phyloP scores from a whole-genome alignment of 2,888 invertebrate species.

The Cenopis cana region DNA sequence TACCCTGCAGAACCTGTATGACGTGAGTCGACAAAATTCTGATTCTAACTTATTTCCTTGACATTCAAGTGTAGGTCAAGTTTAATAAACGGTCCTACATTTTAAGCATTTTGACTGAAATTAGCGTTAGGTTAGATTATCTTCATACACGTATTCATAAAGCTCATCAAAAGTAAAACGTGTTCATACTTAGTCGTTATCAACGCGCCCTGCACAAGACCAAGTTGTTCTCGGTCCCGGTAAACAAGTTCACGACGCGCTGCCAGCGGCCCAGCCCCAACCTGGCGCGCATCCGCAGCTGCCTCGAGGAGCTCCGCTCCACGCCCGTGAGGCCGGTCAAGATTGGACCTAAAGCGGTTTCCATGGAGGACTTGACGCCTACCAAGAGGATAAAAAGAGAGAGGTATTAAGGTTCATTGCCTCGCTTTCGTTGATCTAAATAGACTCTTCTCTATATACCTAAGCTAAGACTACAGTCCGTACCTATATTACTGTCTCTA shows the following conservation, averaged over 20 bases:
- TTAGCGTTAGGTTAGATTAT: too few relatives aligned
- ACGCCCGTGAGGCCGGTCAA: slow-evolving; percentile 54
- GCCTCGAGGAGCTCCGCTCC: slow-evolving; percentile 65
- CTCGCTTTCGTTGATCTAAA: neutral
- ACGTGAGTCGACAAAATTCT: too few relatives aligned
- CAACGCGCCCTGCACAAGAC: slow-evolving; percentile 75
- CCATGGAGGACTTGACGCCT: slow-evolving; percentile 79
- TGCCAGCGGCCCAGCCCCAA: slow-evolving; percentile 58
- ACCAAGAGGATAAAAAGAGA: slow-evolving; percentile 63
- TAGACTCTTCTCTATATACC: neutral
- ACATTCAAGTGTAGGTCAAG: neutral
- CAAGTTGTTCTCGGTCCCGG: slow-evolving; percentile 72
- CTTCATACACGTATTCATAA: neutral
- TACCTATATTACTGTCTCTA: too few relatives aligned
- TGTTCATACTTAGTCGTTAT: slow-evolving; percentile 56
- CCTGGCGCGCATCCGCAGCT: slow-evolving; percentile 67
- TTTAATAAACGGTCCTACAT: too few relatives aligned
- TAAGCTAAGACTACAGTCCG: neutral
- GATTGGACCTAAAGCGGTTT: slow-evolving; percentile 69
- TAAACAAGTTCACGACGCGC: slow-evolving; percentile 75
- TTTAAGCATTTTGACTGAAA: too few relatives aligned
- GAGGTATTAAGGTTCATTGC: slow-evolving; percentile 54
- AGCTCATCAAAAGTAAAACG: neutral
- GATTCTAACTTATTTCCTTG: too few relatives aligned
- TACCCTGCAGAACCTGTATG: too few relatives aligned